Evolutionary conservation across 1,140 invertebrate species (phyloP), one percentile per base, ranked within the genome.

Genomic region (Batillaria attramentaria): DNA sequence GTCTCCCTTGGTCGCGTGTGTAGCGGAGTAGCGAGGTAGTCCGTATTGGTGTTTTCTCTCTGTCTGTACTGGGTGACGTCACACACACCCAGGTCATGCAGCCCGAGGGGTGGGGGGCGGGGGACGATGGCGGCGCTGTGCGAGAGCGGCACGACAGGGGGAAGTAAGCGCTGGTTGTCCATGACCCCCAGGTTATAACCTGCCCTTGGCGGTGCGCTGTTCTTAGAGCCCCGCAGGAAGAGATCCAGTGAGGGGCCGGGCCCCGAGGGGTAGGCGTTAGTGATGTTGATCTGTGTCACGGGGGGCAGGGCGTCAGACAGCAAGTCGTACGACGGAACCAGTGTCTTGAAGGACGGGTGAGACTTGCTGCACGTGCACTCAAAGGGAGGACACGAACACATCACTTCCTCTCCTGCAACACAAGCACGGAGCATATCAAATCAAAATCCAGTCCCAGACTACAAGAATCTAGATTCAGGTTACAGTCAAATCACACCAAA

Each of bases 321-420:
- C 33, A 73, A 66, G 72, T 75, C 43, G 66, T 28, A 16, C 31
- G 37, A 20, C 46, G 41, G 78, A 31, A 33, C 70, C 20, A 42
- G 78, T 28, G 37, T 66, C 42, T 66, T 62, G 72, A 33, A 73
- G 35, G 42, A 54, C 72, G 81, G 77, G 24, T 76, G 68, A 31
- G 78, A 68, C 41, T 83, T 84, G 16, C 88, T 77, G 79, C 90
- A 91, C 0, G 86, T 86, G 62, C 90, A 91, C 81, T 91, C 90
- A 77, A 91, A 91, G 0, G 90, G 90, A n/a, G 90, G 89, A 81
- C 90, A 91, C 20, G 90, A 91, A 83, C 90, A 91, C 42, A 89
- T 80, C 20, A 87, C 86, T 35, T 90, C 89, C 42, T 85, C 84
- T 73, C 83, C 86, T 87, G 81, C 62, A 86, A 84, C 37, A 16